Base-by-base conservation (phyloP, 2,113 vertebrate species). In the Brachirus orientalis region DNA sequence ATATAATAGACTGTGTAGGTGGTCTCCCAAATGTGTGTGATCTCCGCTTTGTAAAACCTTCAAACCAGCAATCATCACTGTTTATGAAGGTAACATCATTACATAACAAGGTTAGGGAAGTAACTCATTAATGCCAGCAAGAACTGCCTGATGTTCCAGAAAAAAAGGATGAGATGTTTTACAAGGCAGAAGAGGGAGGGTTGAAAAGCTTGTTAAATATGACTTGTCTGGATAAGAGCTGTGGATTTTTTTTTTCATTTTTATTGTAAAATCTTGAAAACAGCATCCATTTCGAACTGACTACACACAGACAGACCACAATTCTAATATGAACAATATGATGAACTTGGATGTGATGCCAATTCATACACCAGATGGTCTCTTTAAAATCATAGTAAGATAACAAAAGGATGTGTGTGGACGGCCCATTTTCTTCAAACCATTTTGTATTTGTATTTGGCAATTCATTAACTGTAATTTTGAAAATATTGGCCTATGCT, bases 191-290 rank as follows among this genome's bases (percentile, higher is more conserved):
- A 51, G 80, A 69, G 72, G 76, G 51, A 82, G 84, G 56, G 77
- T 79, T 67, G 82, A 69, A 55, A 59, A 72, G 71, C 69, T 68
- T 71, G 71, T 88, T 84, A 78, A 80, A 76, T 79, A 20, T 43
- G 79, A 80, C 78, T 82, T 68, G 33, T 79, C 69, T 83, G 84
- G 80, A 84, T 86, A 80, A 83, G 80, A 79, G 33, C 60, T 65
- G 72, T 45, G 59, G 58, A 64, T 84, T 78, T 80, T 86, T 83
- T 82, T n/a, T n/a, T n/a, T n/a, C n/a, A n/a, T n/a, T n/a, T n/a
- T n/a, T n/a, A n/a, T n/a, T n/a, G n/a, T 82, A 68, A 80, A 68
- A 72, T 73, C 70, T 75, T 66, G 61, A 73, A 86, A 86, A 61
- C 68, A 68, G 57, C 69, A 75, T 79, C 65, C 44, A 75, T 69